Percentiles rank a stretch among this genome's conserved stretches.
Evolutionary conservation across 2,888 invertebrate genomes (phyloP).

Genomic region (Scaptodrosophila latifasciaeformis): DNA sequence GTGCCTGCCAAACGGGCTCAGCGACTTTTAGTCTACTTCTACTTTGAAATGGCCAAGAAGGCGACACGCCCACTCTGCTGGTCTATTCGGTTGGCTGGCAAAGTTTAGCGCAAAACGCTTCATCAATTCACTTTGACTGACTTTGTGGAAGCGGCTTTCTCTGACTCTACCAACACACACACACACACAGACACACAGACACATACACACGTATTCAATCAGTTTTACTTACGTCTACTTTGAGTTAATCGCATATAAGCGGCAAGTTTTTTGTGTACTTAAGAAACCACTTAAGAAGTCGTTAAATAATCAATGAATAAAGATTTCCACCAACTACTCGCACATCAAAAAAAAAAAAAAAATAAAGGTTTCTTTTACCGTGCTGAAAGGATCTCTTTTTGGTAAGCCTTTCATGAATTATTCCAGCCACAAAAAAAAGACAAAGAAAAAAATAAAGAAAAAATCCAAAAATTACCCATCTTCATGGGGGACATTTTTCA

Average conservation of each 20-base stretch:
- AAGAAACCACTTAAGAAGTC: conserved; percentile 75
- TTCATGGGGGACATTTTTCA: too few species aligned
- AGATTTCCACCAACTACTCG: conserved; percentile 54
- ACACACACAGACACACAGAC: conserved; percentile 9
- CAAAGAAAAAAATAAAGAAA: too few species aligned
- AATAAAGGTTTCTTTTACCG: neutral
- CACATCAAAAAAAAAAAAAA: too few species aligned
- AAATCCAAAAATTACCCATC: neutral
- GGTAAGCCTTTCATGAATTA: too few species aligned
- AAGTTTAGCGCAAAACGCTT: conserved; percentile 54
- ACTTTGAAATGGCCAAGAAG: conserved; percentile 10
- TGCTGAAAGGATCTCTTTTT: neutral
- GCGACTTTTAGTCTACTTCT: neutral
- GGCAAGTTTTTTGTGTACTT: conserved; percentile 71
- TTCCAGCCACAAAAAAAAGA: conserved; percentile 6
- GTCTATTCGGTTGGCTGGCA: conserved; percentile 18
- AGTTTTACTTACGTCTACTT: conserved; percentile 41
- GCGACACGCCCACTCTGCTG: conserved; percentile 5
- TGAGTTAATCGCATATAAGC: conserved; percentile 70
- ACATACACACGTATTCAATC: conserved; percentile 3
- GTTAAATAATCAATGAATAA: conserved; percentile 75
- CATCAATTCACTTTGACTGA: conserved; percentile 65
- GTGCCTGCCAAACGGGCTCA: conserved; percentile 8
- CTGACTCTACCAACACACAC: conserved; percentile 24
- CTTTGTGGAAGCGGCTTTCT: conserved; percentile 21